Evolutionary conservation across 2,797 vertebrate genomes (phyloP).

Genomic region (Florisuga fusca): DNA sequence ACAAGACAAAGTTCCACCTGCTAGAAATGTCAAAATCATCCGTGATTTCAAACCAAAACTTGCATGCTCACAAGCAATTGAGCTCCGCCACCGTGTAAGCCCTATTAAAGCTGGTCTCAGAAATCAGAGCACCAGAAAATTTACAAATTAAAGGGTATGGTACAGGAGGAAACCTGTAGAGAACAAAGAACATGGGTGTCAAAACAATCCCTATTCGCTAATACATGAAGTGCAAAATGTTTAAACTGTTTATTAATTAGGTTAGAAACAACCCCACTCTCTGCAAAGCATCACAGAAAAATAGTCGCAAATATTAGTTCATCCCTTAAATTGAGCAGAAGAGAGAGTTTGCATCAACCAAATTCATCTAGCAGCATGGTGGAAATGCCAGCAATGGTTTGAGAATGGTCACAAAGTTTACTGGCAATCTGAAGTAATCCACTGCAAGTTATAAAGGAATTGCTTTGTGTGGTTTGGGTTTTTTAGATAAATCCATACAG

Average conservation of each 20-base stretch:
- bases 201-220: fast-evolving
- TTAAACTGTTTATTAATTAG: not conserved
- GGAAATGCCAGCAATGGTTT: not conserved
- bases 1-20: not conserved
- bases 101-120: not conserved
- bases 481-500: not conserved
- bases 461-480: not conserved
- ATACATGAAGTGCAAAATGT: not conserved
- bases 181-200: not conserved
- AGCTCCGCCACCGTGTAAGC: not conserved
- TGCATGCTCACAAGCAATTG: not conserved
- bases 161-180: not conserved
- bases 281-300: not conserved
- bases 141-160: not conserved
- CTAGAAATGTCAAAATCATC: constrained; percentile 19
- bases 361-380: not conserved
- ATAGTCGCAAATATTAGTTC: not conserved
- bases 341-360: not conserved
- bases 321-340: not conserved
- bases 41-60: constrained; percentile 21
- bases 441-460: not conserved
- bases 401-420: not conserved
- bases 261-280: not conserved
- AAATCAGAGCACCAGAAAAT: not conserved
- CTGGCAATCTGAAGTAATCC: not conserved